Percentiles rank a stretch among this genome's conserved stretches.
Evolutionary conservation across 2,113 vertebrate species (phyloP).

Genomic region (Podilymbus podiceps): DNA sequence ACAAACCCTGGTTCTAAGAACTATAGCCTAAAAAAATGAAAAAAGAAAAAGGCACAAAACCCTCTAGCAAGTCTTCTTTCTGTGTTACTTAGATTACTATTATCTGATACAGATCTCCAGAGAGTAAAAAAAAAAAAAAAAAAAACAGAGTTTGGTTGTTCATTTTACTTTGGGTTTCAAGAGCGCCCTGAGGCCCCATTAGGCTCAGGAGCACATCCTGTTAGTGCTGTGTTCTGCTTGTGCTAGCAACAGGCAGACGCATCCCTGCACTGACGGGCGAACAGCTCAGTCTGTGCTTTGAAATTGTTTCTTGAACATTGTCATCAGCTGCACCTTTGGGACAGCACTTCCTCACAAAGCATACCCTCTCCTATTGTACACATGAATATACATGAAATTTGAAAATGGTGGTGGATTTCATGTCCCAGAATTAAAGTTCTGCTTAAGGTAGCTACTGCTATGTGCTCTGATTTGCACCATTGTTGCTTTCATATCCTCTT

Average conservation of each 20-base stretch:
- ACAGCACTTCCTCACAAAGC: not conserved
- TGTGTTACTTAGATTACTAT: not conserved
- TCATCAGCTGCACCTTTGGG: not conserved
- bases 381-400: not conserved
- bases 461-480: not conserved
- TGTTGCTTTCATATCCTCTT: not conserved
- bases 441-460: not conserved
- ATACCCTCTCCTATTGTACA: not conserved
- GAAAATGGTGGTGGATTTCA: not conserved
- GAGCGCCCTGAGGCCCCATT: not conserved
- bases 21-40: not conserved
- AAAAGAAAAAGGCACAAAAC: not conserved
- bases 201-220: not conserved
- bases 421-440: not conserved
- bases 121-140: not conserved
- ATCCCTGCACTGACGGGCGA: rapidly evolving
- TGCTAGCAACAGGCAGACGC: not conserved
- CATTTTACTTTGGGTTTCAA: not conserved
- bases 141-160: not conserved
- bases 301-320: not conserved
- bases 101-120: not conserved
- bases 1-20: not conserved
- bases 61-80: not conserved
- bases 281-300: not conserved
- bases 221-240: not conserved